Conservation (phyloP, 2,113 vertebrate genomes). For the Diglossa brunneiventris region DNA sequence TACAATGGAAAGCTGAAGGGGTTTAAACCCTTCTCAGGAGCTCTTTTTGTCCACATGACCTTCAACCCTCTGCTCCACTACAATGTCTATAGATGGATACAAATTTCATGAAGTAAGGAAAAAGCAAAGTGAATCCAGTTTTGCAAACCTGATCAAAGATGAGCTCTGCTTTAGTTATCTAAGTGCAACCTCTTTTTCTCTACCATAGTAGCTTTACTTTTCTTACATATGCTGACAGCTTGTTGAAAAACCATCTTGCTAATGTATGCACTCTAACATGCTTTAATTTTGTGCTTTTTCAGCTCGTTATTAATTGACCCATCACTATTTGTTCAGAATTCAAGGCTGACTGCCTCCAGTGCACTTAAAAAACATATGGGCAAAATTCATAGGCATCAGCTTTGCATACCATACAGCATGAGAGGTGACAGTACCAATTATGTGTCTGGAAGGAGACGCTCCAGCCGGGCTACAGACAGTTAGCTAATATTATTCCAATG, state of each 20-base stretch:
- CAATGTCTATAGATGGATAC: neutral
- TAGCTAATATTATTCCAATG: conserved; percentile 27
- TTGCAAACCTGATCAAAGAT: neutral
- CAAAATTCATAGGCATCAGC: conserved; percentile 6
- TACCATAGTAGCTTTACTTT: neutral
- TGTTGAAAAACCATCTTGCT: conserved; percentile 8
- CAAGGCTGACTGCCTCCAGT: neutral
- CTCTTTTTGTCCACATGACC: neutral
- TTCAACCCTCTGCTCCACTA: neutral
- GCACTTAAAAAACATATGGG: neutral
- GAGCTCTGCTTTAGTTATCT: neutral
- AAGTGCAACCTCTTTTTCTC: neutral
- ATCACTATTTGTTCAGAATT: neutral
- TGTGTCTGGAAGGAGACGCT: neutral
- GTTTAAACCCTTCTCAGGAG: neutral
- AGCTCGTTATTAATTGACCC: neutral
- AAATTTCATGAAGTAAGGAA: neutral
- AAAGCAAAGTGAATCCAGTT: neutral
- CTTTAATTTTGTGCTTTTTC: neutral
- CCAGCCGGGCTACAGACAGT: neutral
- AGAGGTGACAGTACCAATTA: conserved; percentile 20
- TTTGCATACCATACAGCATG: neutral
- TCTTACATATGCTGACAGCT: neutral
- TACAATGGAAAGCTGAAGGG: neutral
- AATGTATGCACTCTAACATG: neutral